Evolutionary conservation across 2,113 vertebrate species (phyloP).

Genomic region (Suncus etruscus): DNA sequence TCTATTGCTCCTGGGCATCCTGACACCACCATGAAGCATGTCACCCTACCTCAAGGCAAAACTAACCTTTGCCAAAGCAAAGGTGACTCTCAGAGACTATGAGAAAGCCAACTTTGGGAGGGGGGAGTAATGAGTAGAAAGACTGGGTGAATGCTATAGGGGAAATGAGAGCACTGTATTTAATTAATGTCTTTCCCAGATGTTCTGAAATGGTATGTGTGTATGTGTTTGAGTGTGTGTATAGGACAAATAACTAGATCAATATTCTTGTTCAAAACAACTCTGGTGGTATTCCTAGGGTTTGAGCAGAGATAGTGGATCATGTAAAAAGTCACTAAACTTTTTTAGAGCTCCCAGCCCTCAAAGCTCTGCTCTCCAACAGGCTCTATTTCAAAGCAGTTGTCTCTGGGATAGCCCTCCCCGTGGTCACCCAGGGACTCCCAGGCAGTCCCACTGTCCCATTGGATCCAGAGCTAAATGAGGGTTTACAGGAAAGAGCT

Average conservation of each 20-base stretch:
- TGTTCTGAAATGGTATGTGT: background rate
- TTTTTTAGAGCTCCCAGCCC: rapidly evolving
- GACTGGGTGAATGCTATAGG: background rate
- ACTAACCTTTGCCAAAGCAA: background rate
- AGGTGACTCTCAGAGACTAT: background rate
- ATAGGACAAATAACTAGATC: background rate
- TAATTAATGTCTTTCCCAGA: background rate
- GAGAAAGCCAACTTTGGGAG: background rate
- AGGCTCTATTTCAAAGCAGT: background rate
- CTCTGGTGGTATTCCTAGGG: background rate
- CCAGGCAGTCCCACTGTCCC: no score
- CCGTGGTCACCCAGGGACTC: no score
- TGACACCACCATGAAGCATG: rapidly evolving
- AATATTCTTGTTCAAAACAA: background rate
- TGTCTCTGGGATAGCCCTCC: background rate
- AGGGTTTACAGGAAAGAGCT: rapidly evolving
- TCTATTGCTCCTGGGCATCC: background rate
- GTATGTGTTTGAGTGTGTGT: background rate
- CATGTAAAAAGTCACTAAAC: background rate
- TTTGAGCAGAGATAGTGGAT: background rate
- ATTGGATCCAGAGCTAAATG: no score
- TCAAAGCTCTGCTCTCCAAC: background rate
- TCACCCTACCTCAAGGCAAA: background rate
- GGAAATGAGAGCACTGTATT: background rate
- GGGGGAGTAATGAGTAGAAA: background rate